These are phyloP conservation scores for Panopea generosa DNA, from an alignment of 2,888 invertebrate species.

Conservation along the genomic window DNA sequence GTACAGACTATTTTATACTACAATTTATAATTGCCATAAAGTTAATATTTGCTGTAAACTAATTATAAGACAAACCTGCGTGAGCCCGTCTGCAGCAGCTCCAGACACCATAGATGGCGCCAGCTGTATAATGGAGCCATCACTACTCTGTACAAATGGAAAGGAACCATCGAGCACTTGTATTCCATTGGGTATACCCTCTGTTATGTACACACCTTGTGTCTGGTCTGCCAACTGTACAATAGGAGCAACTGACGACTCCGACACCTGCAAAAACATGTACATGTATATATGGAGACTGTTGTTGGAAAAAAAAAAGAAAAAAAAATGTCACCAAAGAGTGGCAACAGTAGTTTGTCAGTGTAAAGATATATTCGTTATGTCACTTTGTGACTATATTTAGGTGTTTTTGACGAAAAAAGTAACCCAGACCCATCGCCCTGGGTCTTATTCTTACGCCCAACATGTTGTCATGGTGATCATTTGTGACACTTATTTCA, in stretches of 20 bases:
- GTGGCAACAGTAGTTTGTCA: no score
- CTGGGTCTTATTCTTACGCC: no score
- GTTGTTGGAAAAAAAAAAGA: neutral
- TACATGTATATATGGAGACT: neutral
- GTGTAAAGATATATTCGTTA: no score
- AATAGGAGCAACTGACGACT: conserved; percentile 43
- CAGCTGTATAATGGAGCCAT: conserved; percentile 59
- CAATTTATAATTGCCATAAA: no score
- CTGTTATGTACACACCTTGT: conserved; percentile 51
- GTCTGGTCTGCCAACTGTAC: conserved; percentile 52
- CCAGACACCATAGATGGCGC: conserved; percentile 42
- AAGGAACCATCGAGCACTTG: conserved; percentile 57
- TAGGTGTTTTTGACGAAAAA: no score
- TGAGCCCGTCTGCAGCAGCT: conserved; percentile 41
- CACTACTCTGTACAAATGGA: conserved; percentile 51
- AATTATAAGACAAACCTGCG: conserved; percentile 42
- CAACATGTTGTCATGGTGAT: no score
- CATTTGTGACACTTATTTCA: no score
- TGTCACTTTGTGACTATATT: no score
- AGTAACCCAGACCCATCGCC: no score
- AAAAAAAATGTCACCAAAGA: neutral
- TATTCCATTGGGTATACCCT: conserved; percentile 40
- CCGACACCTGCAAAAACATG: conserved; percentile 43
- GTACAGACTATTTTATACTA: no score
- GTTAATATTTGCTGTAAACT: no score